Conservation (phyloP, 2,113 vertebrate genomes). For the Plecotus auritus region DNA sequence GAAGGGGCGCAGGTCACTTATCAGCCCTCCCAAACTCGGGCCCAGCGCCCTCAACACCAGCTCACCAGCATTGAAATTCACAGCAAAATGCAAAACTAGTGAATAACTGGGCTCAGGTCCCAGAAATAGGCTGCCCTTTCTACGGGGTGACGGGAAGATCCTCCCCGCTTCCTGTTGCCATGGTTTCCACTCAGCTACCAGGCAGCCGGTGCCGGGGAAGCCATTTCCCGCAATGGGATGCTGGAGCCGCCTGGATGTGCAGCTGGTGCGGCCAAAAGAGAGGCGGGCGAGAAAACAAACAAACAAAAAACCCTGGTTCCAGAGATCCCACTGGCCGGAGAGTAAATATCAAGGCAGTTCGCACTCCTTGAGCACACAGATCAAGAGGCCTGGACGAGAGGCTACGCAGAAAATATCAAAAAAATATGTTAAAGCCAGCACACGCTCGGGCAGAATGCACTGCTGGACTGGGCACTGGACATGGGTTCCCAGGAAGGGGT, state of each 20-base stretch:
- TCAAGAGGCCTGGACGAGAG: background rate
- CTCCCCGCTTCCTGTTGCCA: slow-evolving; percentile 69
- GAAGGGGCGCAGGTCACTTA: background rate
- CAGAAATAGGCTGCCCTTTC: slow-evolving; percentile 69
- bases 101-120: slow-evolving; percentile 57
- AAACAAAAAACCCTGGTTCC: background rate
- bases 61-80: slow-evolving; percentile 60
- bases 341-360: background rate
- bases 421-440: background rate
- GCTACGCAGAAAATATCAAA: background rate
- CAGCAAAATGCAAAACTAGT: slow-evolving; percentile 62
- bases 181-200: slow-evolving; percentile 71
- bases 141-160: slow-evolving; percentile 45
- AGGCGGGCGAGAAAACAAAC: background rate
- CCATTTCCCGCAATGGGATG: slow-evolving; percentile 41
- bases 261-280: background rate
- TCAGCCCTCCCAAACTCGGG: background rate
- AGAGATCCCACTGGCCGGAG: background rate
- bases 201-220: slow-evolving; percentile 35
- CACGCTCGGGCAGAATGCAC: background rate
- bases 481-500: background rate
- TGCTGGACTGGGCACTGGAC: background rate
- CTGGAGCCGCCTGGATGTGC: background rate
- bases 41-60: background rate
- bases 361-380: background rate